phyloP scores from a whole-genome alignment of 2,888 invertebrate genomes.

The Parapristionchus giblindavisi region DNA sequence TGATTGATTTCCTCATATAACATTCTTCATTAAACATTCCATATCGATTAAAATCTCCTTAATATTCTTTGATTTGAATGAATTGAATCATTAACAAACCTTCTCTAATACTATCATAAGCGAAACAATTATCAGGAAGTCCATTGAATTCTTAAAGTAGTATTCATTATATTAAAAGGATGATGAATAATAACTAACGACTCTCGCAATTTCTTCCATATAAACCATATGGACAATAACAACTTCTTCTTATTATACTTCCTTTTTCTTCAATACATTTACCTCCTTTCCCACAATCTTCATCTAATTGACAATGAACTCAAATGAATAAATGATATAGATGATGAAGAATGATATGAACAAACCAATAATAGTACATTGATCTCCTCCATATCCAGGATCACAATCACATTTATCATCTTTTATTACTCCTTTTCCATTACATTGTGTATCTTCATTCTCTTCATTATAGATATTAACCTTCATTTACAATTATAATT shows the following conservation, averaged over 20 bases:
- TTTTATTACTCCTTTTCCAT: conserved; percentile 78
- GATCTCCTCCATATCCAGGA: conserved; percentile 80
- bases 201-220: conserved; percentile 63
- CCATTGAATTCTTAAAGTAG: conserved; percentile 23
- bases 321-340: conserved; percentile 21
- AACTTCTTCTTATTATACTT: conserved; percentile 49
- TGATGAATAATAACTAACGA: conserved; percentile 47
- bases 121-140: conserved; percentile 14
- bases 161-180: neutral
- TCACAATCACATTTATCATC: conserved; percentile 69
- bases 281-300: conserved; percentile 63
- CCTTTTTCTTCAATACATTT: conserved; percentile 55
- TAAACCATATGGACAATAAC: conserved; percentile 64
- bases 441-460: conserved; percentile 79
- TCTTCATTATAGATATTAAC: conserved; percentile 22
- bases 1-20: conserved; percentile 55
- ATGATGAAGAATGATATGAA: neutral
- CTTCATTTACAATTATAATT: neutral
- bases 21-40: conserved; percentile 65
- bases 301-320: conserved; percentile 60
- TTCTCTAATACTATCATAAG: conserved; percentile 3
- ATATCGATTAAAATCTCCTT: conserved; percentile 42
- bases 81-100: neutral
- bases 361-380: conserved; percentile 74
- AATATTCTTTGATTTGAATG: neutral